Percentiles rank a stretch among this genome's conserved stretches.
Conservation (phyloP, 2,797 vertebrate species). For the Hyperoplus immaculatus region DNA sequence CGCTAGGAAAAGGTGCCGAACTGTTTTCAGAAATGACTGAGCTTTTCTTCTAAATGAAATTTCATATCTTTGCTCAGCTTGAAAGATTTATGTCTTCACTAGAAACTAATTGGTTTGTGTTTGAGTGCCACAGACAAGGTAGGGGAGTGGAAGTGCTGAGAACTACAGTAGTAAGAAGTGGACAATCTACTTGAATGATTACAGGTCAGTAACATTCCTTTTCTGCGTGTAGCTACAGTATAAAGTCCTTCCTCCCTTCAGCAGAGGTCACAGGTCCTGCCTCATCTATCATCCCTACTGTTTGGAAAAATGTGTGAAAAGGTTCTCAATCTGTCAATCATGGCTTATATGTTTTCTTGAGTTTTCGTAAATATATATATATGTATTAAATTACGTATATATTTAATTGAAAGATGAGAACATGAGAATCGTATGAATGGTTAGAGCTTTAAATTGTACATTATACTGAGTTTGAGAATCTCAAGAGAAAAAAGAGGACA, state of each 20-base stretch:
- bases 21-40: not conserved
- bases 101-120: conserved; percentile 3
- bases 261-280: not conserved
- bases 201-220: conserved; percentile 5
- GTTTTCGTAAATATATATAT: not conserved
- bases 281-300: conserved; percentile 21
- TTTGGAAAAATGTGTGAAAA: conserved; percentile 30
- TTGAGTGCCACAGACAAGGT: not conserved
- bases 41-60: not conserved
- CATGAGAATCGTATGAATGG: not conserved
- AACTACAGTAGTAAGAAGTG: not conserved
- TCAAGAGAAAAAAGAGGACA: not conserved
- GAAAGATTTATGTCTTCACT: not conserved
- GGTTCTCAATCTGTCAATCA: conserved; percentile 20
- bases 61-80: not conserved
- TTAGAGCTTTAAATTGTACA: not conserved
- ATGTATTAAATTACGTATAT: not conserved
- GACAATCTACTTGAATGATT: not conserved
- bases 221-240: not conserved
- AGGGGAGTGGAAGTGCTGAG: not conserved
- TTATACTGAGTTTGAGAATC: not conserved
- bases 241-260: not conserved
- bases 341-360: not conserved
- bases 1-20: not conserved
- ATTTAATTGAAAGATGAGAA: not conserved